A percentile compares a stretch with the other conserved stretches of the same genome.
Conservation (phyloP, 2,797 vertebrate genomes). For the Dermochelys coriacea region DNA sequence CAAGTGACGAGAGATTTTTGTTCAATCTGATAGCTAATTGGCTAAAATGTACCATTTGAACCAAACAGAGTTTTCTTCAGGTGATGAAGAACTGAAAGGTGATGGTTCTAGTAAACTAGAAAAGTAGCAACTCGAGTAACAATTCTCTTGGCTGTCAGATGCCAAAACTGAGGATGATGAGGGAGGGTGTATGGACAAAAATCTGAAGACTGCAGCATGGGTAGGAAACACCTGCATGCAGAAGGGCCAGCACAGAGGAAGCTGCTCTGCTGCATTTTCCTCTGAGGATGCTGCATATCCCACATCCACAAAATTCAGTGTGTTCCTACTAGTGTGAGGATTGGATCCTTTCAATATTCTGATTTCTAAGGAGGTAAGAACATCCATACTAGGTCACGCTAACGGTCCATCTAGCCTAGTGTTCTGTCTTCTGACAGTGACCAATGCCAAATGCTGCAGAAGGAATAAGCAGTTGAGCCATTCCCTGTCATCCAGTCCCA, state of each 20-base stretch:
- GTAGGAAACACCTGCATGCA: neutral
- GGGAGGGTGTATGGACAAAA: neutral
- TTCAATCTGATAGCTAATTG: rapidly evolving
- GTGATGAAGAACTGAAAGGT: rapidly evolving
- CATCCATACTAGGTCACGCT: too few species aligned
- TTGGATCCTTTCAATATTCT: neutral
- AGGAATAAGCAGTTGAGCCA: neutral
- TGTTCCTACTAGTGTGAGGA: neutral
- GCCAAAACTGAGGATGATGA: neutral
- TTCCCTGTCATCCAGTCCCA: neutral
- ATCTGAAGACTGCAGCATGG: neutral
- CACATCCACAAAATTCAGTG: neutral
- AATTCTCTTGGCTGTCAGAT: neutral
- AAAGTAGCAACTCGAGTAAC: neutral
- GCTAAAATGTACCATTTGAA: neutral
- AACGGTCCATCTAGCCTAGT: too few species aligned
- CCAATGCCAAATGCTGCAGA: neutral
- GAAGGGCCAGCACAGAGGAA: neutral
- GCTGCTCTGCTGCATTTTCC: neutral
- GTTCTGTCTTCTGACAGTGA: too few species aligned
- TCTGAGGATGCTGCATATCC: neutral
- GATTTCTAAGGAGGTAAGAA: neutral
- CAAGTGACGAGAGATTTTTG: neutral
- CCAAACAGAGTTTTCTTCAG: neutral
- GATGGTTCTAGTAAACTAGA: neutral